Evolutionary conservation across 1,140 invertebrate genomes (phyloP).

Genomic region (Dreissena rostriformis): DNA sequence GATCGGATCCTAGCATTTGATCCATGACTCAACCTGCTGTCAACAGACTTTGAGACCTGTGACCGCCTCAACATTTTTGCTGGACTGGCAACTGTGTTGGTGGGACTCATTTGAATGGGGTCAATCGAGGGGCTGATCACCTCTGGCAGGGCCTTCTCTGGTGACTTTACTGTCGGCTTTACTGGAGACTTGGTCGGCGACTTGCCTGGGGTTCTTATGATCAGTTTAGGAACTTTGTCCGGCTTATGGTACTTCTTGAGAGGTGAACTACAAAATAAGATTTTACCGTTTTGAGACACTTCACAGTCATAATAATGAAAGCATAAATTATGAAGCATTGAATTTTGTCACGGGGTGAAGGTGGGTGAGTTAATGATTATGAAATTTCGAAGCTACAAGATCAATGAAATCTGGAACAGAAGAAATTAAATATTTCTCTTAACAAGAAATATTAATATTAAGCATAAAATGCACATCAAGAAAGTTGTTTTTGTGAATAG

Average conservation of each 20-base stretch:
- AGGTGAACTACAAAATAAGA: constrained; percentile 32
- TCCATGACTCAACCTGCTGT: constrained; percentile 29
- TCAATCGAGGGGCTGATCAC: constrained; percentile 18
- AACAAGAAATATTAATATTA: no score
- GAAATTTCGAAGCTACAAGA: no score
- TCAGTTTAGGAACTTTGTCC: constrained; percentile 38
- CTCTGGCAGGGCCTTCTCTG: constrained; percentile 18
- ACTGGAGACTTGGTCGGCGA: constrained; percentile 47
- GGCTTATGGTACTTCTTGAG: constrained; percentile 36
- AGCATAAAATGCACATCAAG: no score
- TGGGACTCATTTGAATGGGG: constrained; percentile 33
- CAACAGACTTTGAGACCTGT: constrained; percentile 32
- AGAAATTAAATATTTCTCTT: no score
- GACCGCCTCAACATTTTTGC: constrained; percentile 48
- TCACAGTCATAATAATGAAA: no score
- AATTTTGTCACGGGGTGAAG: no score
- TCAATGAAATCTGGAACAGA: no score
- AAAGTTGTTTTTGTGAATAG: no score
- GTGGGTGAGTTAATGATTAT: no score
- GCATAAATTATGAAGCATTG: no score
- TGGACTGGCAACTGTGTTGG: constrained; percentile 23
- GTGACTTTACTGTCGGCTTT: constrained; percentile 18
- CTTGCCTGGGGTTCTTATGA: constrained; percentile 43
- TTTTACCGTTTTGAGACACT: no score
- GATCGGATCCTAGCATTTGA: constrained; percentile 31